Base-by-base conservation (phyloP, 1,140 invertebrate species). In the Sycobia sp. region DNA sequence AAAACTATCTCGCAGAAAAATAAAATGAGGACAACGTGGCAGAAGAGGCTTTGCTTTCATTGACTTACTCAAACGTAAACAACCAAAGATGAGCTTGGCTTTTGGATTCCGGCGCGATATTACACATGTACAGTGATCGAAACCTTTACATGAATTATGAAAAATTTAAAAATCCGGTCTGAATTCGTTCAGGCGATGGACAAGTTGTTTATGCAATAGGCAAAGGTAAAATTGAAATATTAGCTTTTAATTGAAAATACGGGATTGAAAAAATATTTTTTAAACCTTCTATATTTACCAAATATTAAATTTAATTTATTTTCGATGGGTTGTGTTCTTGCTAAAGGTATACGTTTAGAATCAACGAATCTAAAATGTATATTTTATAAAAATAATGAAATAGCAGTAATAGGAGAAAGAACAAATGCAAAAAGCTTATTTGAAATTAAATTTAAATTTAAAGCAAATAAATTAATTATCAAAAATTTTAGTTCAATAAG, bases 371-470 rank as follows among this genome's bases (percentile, higher is more conserved):
- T n/a, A n/a, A n/a, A n/a, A n/a, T n/a, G n/a, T n/a, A n/a, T n/a
- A n/a, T n/a, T n/a, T n/a, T n/a, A 20, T 49, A 27, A 32, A 27
- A 16, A 29, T 16, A 29, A 32, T 27, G n/a, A 27, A 3, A 29
- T 29, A 9, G 11, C 38, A 23, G 51, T 20, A 4, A 22, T 38
- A 5, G 51, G 3, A 3, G n/a, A 11, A 23, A 36, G 51, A 36
- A 49, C 4, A 5, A 3, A n/a, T 8, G 10, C 20, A 22, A 54
- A 38, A 54, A 18, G 13, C 4, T 36, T 54, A 9, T 54, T 22
- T 38, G 13, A 20, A 20, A 54, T 54, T 14, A 54, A n/a, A 22
- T 36, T 54, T 25, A 38, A 36, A 16, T 11, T 54, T 34, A 34
- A 44, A 44, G 5, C 5, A 34, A n/a, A n/a, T n/a, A n/a, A n/a